Evolutionary conservation across 2,888 invertebrate species (phyloP), one percentile per base, ranked within the genome.

Genomic region (Torymus auratus): DNA sequence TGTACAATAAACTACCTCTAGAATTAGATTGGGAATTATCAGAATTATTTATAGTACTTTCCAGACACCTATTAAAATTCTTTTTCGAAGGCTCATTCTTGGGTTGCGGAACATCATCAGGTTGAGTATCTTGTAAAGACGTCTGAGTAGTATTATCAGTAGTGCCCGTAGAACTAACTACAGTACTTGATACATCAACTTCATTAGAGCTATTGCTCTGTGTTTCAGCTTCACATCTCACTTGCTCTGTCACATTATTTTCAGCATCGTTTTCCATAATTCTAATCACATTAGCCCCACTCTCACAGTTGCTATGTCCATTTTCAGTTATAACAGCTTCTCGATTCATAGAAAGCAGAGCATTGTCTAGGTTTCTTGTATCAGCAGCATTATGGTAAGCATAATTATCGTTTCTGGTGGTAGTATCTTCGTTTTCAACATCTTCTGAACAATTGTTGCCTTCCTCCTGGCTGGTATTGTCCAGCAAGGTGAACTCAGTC

Each of bases 311-410:
- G 11, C 53, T 75, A 14, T 50, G n/a, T 70, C 77, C 83, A 78
- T 85, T 84, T 78, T 84, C 84, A 65, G 81, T 82, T 52, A 81
- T 83, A 52, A 78, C 15, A 56, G 70, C 14, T 2, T 79, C 79
- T 58, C 53, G 58, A 70, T 50, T 83, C 23, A 76, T 53, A 14
- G 71, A 67, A 12, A 68, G 20, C 15, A 71, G 12, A 28, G 77
- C 64, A 55, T 83, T 81, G 20, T 83, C 81, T 23, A 83, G 62
- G 74, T 83, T 83, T 71, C 70, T 69, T n/a, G 65, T 17, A 20
- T 81, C 77, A 2, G 73, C 70, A 7, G 56, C 23, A 70, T 70
- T 81, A 5, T 78, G 68, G 23, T 80, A 82, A 12, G 67, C 67
- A 68, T 77, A 81, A 56, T 83, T 83, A 17, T 81, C 80, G 13